These are phyloP conservation scores for Graptemys geographica DNA, from an alignment of 2,797 vertebrate genomes.

Conservation along the genomic window DNA sequence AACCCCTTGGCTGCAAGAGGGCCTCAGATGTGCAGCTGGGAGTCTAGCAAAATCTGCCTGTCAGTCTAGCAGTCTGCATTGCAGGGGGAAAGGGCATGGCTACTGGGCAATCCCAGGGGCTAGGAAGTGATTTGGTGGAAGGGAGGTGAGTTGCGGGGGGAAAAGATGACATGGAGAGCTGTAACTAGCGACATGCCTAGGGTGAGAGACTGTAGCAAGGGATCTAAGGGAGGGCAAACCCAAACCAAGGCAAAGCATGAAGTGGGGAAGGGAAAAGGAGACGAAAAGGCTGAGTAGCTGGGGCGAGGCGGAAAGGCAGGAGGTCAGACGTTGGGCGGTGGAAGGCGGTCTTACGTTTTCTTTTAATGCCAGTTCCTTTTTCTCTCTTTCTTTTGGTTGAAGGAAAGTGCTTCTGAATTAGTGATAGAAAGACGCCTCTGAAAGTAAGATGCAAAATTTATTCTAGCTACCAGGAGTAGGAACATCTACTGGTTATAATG, in stretches of 20 bases:
- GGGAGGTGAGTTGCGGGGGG: background rate
- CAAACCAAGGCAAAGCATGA: constrained; percentile 41
- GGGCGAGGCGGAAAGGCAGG: constrained; percentile 32
- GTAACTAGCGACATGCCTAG: background rate
- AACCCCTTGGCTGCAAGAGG: background rate
- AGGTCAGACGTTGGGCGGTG: constrained; percentile 46
- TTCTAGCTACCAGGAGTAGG: constrained; percentile 39
- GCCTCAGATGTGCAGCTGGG: background rate
- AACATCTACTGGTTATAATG: background rate
- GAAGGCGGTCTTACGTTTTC: constrained; percentile 90
- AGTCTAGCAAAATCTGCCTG: background rate
- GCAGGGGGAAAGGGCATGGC: background rate
- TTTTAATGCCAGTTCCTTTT: constrained; percentile 89
- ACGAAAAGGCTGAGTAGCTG: constrained; percentile 33
- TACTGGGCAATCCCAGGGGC: background rate
- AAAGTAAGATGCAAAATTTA: constrained; percentile 74
- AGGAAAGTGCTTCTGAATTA: constrained; percentile 96
- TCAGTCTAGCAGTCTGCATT: rapidly evolving
- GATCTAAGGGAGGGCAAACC: background rate
- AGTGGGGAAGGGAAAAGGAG: background rate
- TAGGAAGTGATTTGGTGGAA: background rate
- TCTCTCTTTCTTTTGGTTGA: constrained; percentile 94
- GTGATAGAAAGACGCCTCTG: constrained; percentile 97
- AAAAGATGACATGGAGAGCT: background rate
- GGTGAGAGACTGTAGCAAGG: background rate